Evolutionary conservation across 2,113 vertebrate genomes (phyloP).

Genomic region (Mesocricetus auratus): DNA sequence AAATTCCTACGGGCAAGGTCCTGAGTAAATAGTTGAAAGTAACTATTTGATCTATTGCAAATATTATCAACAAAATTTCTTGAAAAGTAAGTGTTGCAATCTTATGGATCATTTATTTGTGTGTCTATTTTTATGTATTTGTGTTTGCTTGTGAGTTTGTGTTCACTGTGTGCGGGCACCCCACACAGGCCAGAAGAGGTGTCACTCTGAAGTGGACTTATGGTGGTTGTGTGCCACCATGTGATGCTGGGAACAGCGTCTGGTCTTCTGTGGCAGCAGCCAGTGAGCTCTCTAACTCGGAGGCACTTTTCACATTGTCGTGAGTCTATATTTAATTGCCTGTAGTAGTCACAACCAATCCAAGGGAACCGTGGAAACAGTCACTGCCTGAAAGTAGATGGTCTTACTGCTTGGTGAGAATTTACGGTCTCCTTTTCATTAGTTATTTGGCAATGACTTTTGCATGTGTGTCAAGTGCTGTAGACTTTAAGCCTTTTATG

Average conservation of each 20-base stretch:
- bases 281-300: not conserved
- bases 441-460: not conserved
- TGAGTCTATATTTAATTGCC: not conserved
- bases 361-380: not conserved
- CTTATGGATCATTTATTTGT: not conserved
- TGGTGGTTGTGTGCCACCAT: not conserved
- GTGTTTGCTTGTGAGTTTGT: not conserved
- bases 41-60: not conserved
- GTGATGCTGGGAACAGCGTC: not conserved
- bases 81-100: constrained; percentile 37
- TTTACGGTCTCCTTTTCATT: constrained; percentile 16
- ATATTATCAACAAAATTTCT: constrained; percentile 45
- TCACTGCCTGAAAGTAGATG: not conserved
- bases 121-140: not conserved
- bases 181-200: not conserved
- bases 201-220: not conserved
- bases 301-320: constrained; percentile 1
- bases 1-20: constrained; percentile 38
- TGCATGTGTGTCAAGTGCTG: not conserved
- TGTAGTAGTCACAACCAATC: not conserved
- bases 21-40: constrained; percentile 41
- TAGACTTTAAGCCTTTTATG: not conserved
- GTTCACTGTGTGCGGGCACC: not conserved
- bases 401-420: not conserved
- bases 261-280: not conserved